Evolutionary conservation across 2,888 invertebrate genomes (phyloP), one percentile per base, ranked within the genome.

Genomic region (Mesorhabditis belari): DNA sequence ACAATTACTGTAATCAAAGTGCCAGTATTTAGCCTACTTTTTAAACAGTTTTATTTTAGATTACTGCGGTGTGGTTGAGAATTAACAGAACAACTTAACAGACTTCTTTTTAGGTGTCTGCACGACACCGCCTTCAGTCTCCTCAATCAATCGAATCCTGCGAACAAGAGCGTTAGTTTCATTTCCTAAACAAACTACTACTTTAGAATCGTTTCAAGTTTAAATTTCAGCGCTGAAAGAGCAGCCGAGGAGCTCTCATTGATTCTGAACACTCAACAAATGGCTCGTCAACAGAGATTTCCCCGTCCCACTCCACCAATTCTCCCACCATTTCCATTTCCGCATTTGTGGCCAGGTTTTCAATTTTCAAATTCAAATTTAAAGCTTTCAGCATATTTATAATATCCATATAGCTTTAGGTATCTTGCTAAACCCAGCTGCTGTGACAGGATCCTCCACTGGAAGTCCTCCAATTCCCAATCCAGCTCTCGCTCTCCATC

Each of bases 91-190:
- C 17, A 27, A 19, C 35, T 59, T 63, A 29, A 44, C 56, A 57
- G 56, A 21, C 21, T n/a, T 6, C 21, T 21, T 19, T 25, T 9
- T 5, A 44, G 17, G 44, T 23, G 91, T 95, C 5, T 96, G 95
- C 83, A 91, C 76, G 19, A 80, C 78, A 5, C 76, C 95, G 0
- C 96, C 96, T 0, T 93, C 92, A 57, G 94, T 95, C 3, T 92
- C 92, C 78, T 93, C 93, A 71, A 95, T 95, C 82, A 95, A 94
- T 84, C 87, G 96, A 76, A 96, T 96, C 80, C 85, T 96, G 59
- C 85, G 96, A 67, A 95, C 95, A 82, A 87, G 95, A 12, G 95
- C 95, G 44, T 35, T 17, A 35, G 44, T 2, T 17, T 1, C 1
- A 17, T 35, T 35, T 35, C 44, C 1, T 1, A n/a, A 35, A 2